phyloP scores from a whole-genome alignment of 1,140 invertebrate species.

The Probaryconus sp. region DNA sequence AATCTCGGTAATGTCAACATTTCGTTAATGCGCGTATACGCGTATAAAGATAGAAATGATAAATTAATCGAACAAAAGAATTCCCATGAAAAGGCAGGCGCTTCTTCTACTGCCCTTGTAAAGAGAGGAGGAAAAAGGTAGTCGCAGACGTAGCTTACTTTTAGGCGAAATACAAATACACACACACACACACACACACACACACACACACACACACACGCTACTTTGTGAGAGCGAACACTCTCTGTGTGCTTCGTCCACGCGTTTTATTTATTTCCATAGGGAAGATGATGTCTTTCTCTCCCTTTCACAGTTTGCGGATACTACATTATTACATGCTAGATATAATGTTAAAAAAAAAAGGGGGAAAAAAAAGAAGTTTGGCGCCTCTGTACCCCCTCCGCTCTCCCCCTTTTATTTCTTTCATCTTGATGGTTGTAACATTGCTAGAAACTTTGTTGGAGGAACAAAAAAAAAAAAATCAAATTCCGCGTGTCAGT shows the following conservation, averaged over 20 bases:
- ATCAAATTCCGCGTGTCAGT: slow-evolving; percentile 43
- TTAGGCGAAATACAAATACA: neutral
- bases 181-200: neutral
- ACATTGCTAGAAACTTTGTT: slow-evolving; percentile 18
- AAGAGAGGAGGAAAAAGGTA: slow-evolving; percentile 47
- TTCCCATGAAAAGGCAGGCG: slow-evolving; percentile 49
- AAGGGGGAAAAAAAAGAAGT: slow-evolving; percentile 4
- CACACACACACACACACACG: slow-evolving; percentile 1
- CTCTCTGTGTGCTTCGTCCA: neutral
- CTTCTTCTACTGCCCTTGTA: slow-evolving; percentile 47
- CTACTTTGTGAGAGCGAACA: slow-evolving; percentile 28
- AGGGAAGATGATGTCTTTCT: slow-evolving; percentile 27
- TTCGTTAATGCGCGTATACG: slow-evolving; percentile 48
- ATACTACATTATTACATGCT: slow-evolving; percentile 6
- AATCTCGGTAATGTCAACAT: slow-evolving; percentile 49
- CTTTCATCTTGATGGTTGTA: slow-evolving; percentile 27
- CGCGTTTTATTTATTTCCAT: slow-evolving; percentile 48
- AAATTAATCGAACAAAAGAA: slow-evolving; percentile 55
- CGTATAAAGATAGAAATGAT: slow-evolving; percentile 50
- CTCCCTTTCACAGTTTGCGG: slow-evolving; percentile 13
- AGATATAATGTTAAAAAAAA: slow-evolving; percentile 9
- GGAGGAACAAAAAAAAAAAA: no score
- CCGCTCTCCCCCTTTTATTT: slow-evolving; percentile 8
- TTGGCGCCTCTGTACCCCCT: neutral
- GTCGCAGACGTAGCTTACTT: slow-evolving; percentile 38